Conservation (phyloP, 2,113 vertebrate genomes). For the Leucopsar rothschildi region DNA sequence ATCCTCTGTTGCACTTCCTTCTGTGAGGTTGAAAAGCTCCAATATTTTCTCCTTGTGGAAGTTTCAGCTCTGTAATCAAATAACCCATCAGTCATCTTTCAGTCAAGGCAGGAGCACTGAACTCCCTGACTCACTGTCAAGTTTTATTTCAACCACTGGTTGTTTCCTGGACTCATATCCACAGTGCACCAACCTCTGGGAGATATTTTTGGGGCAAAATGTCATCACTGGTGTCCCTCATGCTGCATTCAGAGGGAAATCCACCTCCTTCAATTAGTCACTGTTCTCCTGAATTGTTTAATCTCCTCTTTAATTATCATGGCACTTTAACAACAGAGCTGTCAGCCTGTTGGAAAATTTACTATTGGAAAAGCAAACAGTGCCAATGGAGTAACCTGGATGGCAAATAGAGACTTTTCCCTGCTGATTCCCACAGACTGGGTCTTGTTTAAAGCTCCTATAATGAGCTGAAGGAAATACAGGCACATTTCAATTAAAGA, state of each 20-base stretch:
- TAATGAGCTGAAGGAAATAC: conserved; percentile 7
- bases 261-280: neutral
- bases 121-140: neutral
- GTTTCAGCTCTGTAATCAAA: neutral
- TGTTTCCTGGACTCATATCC: neutral
- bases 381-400: neutral
- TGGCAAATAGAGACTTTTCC: neutral
- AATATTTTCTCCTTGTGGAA: neutral
- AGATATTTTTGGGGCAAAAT: neutral
- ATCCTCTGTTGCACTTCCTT: neutral
- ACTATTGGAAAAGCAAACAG: conserved; percentile 29
- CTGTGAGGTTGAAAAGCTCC: neutral
- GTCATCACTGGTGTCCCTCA: neutral
- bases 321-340: neutral
- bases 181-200: neutral
- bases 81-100: neutral
- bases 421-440: neutral
- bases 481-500: conserved; percentile 33
- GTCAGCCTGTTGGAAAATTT: conserved; percentile 12
- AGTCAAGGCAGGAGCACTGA: neutral
- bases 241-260: neutral
- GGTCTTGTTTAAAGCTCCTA: neutral
- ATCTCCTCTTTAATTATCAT: conserved; percentile 28
- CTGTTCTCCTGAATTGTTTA: neutral
- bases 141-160: neutral